Conservation (phyloP, 2,888 invertebrate species). For the Carterocephalus palaemon region DNA sequence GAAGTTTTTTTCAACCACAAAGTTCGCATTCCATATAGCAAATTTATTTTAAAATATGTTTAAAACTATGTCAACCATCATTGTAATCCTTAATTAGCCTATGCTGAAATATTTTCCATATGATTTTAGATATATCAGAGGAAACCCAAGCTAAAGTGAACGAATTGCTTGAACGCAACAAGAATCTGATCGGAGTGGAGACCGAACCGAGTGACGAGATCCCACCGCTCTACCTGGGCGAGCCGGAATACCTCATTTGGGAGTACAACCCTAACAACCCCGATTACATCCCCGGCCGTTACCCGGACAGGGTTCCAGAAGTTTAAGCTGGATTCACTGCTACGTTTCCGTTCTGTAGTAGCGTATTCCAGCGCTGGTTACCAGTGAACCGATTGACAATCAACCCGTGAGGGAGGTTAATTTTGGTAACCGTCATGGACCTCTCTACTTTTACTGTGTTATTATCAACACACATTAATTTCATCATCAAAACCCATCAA, state of each 20-base stretch:
- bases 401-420: too few species aligned
- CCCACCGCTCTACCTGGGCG: slow-evolving; percentile 67
- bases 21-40: too few species aligned
- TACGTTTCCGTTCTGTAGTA: too few species aligned
- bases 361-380: too few species aligned
- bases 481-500: too few species aligned
- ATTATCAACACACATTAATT: too few species aligned
- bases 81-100: too few species aligned
- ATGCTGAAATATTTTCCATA: slow-evolving; percentile 13
- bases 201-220: slow-evolving; percentile 66
- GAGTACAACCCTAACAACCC: slow-evolving; percentile 74
- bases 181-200: slow-evolving; percentile 52
- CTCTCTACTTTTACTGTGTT: too few species aligned
- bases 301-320: slow-evolving; percentile 61
- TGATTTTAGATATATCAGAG: slow-evolving; percentile 67
- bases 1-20: neutral
- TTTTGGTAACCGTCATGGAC: too few species aligned
- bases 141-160: slow-evolving; percentile 63
- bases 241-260: slow-evolving; percentile 74
- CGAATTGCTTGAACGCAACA: slow-evolving; percentile 69
- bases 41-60: too few species aligned
- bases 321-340: slow-evolving; percentile 38
- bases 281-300: slow-evolving; percentile 61
- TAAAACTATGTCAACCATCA: too few species aligned
- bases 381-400: too few species aligned